These are phyloP conservation scores for Diachasmimorpha longicaudata DNA, from an alignment of 1,140 invertebrate genomes.

Conservation along the genomic window DNA sequence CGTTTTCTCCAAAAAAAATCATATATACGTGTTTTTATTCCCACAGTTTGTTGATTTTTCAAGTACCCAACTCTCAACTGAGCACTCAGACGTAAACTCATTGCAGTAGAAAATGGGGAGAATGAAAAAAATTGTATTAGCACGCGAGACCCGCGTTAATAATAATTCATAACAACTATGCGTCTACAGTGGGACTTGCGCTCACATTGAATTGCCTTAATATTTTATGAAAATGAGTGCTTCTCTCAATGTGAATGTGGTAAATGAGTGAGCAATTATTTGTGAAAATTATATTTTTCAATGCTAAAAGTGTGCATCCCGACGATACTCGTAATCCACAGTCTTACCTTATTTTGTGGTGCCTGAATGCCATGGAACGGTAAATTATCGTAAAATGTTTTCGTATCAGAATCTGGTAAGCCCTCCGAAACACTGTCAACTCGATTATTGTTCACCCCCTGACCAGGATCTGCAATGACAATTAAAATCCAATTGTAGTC, in stretches of 20 bases:
- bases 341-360: constrained; percentile 85
- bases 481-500: not conserved
- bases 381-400: constrained; percentile 90
- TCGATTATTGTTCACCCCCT: constrained; percentile 55
- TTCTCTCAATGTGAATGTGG: not conserved
- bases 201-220: not conserved
- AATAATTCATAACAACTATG: not conserved
- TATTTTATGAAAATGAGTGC: not conserved
- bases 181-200: not conserved
- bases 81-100: not conserved
- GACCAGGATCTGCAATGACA: constrained; percentile 58
- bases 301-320: not conserved
- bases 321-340: not conserved
- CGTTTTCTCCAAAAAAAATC: not conserved
- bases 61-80: not conserved
- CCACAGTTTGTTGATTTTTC: constrained; percentile 3
- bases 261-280: not conserved
- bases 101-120: not conserved
- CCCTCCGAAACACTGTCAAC: constrained; percentile 59
- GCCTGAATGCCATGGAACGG: constrained; percentile 91
- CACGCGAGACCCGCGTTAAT: not conserved
- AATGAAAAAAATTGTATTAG: constrained; percentile 1
- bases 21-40: not conserved
- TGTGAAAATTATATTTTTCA: not conserved
- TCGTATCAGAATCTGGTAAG: constrained; percentile 61